phyloP scores from a whole-genome alignment of 35 echinoderm and acorn worm species.

The Nesometra sesokonis region DNA sequence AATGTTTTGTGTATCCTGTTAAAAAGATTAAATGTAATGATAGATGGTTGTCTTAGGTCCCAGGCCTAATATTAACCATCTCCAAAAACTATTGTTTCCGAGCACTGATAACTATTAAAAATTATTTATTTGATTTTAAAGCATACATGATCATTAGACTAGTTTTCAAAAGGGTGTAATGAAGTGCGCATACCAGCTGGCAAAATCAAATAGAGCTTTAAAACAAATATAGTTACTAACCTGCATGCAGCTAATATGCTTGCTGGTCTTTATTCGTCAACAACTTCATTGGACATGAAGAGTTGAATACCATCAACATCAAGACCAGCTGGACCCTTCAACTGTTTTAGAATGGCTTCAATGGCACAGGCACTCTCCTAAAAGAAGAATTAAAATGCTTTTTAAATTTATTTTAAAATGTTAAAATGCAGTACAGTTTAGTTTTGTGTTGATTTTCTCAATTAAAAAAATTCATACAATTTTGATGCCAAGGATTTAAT shows the following conservation, averaged over 20 bases:
- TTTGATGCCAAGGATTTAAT: no score
- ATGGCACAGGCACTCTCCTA: slow-evolving; percentile 53
- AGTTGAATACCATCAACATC: slow-evolving; percentile 50
- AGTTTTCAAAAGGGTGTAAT: no score
- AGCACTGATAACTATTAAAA: no score
- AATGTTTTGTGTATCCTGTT: neutral
- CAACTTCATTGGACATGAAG: slow-evolving; percentile 43
- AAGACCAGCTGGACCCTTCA: slow-evolving; percentile 55
- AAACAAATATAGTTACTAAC: neutral
- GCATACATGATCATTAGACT: no score
- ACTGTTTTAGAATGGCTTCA: slow-evolving; percentile 38
- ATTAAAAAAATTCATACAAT: no score
- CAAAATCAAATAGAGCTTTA: no score
- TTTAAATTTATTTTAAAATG: neutral
- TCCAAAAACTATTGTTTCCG: no score
- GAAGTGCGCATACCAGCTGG: no score
- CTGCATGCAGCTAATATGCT: slow-evolving; percentile 65
- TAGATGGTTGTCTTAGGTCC: no score
- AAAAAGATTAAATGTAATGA: no score
- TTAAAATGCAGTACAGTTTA: neutral
- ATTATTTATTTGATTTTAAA: no score
- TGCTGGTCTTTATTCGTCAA: slow-evolving; percentile 35
- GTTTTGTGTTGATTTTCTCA: neutral
- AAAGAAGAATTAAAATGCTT: neutral
- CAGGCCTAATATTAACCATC: no score